Conservation (phyloP, 1,140 invertebrate genomes). For the Bombus superbus region DNA sequence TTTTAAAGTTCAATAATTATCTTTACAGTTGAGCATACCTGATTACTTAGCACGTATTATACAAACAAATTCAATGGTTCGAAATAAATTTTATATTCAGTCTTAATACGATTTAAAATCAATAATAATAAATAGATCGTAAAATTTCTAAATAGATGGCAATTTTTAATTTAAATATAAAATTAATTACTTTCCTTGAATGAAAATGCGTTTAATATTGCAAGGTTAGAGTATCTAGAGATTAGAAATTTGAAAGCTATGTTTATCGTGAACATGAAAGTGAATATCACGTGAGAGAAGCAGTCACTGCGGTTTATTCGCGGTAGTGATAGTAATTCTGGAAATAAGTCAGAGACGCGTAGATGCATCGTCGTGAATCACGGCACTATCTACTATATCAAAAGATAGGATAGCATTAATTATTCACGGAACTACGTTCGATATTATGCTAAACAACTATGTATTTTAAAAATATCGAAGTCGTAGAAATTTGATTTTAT, state of each 20-base stretch:
- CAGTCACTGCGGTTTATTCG: conserved; percentile 24
- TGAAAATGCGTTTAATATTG: not conserved
- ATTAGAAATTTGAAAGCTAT: conserved; percentile 31
- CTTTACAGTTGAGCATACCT: not conserved
- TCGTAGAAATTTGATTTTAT: not conserved
- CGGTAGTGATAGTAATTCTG: conserved; percentile 28
- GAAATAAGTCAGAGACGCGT: conserved; percentile 1
- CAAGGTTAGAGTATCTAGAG: too few species aligned
- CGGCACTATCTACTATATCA: not conserved
- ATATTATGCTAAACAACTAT: not conserved
- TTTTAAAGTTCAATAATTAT: conserved; percentile 29
- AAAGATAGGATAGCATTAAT: not conserved
- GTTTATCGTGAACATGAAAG: conserved; percentile 21
- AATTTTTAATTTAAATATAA: not conserved
- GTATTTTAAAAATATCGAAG: not conserved
- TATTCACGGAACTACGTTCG: not conserved
- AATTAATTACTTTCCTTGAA: not conserved
- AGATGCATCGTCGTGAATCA: not conserved
- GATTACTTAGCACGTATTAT: not conserved
- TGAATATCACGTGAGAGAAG: conserved; percentile 20
- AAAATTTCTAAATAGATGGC: not conserved
- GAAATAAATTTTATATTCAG: not conserved
- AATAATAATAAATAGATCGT: not conserved
- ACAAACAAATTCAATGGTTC: not conserved
- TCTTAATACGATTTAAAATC: not conserved